A percentile compares a stretch with the other conserved stretches of the same genome.
These are phyloP conservation scores for Nipponacmea schrenckii DNA, from an alignment of 2,888 invertebrate species.

Conservation along the genomic window DNA sequence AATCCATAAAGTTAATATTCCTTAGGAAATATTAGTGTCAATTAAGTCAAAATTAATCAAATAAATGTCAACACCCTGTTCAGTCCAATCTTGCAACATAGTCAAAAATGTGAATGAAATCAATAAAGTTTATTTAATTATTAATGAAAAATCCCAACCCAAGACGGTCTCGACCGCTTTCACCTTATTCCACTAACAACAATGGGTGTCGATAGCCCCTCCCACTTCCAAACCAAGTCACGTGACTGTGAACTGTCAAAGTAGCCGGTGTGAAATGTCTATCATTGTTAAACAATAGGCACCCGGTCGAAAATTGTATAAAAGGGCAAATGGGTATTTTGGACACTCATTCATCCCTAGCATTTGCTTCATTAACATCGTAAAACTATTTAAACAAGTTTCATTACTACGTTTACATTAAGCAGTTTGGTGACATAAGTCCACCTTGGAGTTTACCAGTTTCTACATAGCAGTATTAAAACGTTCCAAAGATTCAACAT, in stretches of 20 bases:
- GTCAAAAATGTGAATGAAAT: no score
- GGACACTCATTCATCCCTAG: conserved; percentile 4
- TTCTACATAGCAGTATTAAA: neutral
- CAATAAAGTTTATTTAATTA: conserved; percentile 3
- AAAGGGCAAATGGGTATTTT: conserved; percentile 12
- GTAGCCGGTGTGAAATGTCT: conserved; percentile 35
- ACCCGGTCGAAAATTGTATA: conserved; percentile 15
- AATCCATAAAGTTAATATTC: no score
- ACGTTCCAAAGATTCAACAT: neutral
- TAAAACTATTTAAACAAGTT: neutral
- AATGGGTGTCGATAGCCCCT: conserved; percentile 13
- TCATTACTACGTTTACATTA: neutral
- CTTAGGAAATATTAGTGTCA: no score
- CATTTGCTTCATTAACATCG: conserved; percentile 1
- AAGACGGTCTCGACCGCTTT: neutral
- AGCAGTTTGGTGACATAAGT: neutral
- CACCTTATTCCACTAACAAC: neutral
- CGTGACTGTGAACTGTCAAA: conserved; percentile 31
- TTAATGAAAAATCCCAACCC: neutral
- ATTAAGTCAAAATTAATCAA: no score
- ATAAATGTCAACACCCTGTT: no score
- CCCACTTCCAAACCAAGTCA: conserved; percentile 31
- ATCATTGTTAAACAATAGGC: conserved; percentile 13
- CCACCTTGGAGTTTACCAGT: neutral
- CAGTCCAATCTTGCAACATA: no score